Percentiles rank a stretch among this genome's conserved stretches.
Conservation (phyloP, 2,888 invertebrate genomes). For the Uropetala carovei region DNA sequence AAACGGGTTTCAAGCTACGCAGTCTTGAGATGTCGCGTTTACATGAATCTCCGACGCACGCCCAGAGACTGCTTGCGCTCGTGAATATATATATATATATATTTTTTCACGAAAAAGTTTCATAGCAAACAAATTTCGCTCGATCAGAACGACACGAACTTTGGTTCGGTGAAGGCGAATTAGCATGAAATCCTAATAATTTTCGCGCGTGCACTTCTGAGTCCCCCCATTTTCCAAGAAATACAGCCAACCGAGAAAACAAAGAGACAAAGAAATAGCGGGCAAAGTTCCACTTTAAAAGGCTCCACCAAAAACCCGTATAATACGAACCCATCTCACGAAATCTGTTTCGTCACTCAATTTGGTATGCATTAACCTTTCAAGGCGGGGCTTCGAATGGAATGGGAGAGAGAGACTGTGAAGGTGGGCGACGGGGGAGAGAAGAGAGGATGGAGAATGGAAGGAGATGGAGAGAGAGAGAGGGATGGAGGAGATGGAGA, state of each 20-base stretch:
- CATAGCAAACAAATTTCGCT: no score
- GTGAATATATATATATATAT: no score
- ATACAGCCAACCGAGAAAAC: not conserved
- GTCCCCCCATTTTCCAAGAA: not conserved
- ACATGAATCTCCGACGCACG: no score
- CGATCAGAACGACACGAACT: no score
- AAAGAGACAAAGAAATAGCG: not conserved
- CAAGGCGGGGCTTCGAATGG: not conserved
- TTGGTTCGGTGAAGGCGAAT: no score
- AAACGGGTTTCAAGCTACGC: no score
- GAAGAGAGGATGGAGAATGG: not conserved
- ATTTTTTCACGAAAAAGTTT: no score
- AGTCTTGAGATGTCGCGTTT: no score
- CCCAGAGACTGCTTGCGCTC: no score
- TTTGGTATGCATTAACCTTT: constrained; percentile 7
- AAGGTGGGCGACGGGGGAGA: not conserved
- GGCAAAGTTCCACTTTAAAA: not conserved
- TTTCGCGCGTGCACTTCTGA: not conserved
- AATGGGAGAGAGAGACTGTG: not conserved
- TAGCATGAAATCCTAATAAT: no score
- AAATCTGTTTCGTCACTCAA: constrained; percentile 22
- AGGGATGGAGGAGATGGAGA: not conserved
- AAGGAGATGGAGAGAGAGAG: not conserved
- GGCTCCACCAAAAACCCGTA: not conserved
- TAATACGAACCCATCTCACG: not conserved